Evolutionary conservation across 2,797 vertebrate species (phyloP).

Genomic region (Sternarchorhynchus goeldii): DNA sequence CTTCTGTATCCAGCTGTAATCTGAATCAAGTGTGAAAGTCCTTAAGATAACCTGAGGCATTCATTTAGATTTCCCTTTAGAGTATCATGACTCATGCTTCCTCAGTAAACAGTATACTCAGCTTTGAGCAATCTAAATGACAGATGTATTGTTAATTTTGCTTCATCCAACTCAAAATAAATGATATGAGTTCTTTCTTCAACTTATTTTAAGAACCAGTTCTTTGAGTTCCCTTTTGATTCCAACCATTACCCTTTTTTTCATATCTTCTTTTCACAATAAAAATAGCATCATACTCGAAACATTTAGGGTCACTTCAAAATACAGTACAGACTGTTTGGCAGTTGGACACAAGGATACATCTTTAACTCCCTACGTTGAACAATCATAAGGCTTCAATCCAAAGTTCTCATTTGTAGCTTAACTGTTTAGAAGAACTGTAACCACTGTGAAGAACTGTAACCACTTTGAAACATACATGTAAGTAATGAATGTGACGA

Average conservation of each 20-base stretch:
- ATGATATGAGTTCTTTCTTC: neutral
- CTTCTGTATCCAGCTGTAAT: constrained; percentile 13
- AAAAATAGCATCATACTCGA: neutral
- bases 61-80: constrained; percentile 49
- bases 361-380: neutral
- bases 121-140: constrained; percentile 2
- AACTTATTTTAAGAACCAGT: neutral
- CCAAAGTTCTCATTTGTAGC: neutral
- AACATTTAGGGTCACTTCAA: neutral
- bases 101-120: constrained; percentile 72
- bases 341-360: constrained; percentile 21
- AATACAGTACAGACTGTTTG: constrained; percentile 42
- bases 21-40: constrained; percentile 28
- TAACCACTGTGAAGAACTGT: constrained; percentile 10
- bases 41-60: constrained; percentile 54
- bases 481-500: constrained; percentile 25
- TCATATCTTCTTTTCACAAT: neutral
- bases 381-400: constrained; percentile 13
- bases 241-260: constrained; percentile 5
- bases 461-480: constrained; percentile 20
- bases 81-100: constrained; percentile 52
- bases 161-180: constrained; percentile 24
- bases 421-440: neutral
- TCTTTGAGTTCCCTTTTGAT: neutral
- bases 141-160: constrained; percentile 29